Evolutionary conservation across 2,797 vertebrate genomes (phyloP), one percentile per base, ranked within the genome.

Genomic region (Luscinia megarhynchos): DNA sequence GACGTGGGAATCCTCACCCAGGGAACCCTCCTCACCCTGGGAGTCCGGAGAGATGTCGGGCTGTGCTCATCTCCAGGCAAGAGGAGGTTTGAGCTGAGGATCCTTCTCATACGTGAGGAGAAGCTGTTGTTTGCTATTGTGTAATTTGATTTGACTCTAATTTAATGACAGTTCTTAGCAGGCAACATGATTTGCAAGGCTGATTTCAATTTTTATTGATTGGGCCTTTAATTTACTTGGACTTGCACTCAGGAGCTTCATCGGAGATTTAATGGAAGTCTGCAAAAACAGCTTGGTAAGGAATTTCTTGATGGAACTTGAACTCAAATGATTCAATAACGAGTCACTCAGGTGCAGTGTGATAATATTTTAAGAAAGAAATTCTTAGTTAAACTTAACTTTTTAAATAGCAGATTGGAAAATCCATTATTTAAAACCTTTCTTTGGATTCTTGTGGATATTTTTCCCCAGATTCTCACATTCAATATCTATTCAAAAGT

Each of bases 171-270:
- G 22, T 76, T 87, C 55, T 66, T 93, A 67, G 57, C 48, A 22
- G 38, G 40, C 50, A 92, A 59, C 41, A 12, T 41, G 63, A 67
- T 94, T 94, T 96, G 70, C 54, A 78, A 94, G 82, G 79, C 73
- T 93, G 59, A 73, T 91, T 95, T 93, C 57, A 54, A 67, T 67
- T 84, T 90, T 83, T 94, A 76, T 95, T 92, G 76, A 84, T 67
- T 89, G 16, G 32, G 41, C 55, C 84, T 92, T 85, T 89, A 69
- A 85, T 93, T 92, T 90, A 43, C 68, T 93, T 87, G 81, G 91
- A 72, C 79, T 87, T 81, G 75, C 36, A 21, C 51, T 93, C 66
- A 36, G 73, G 80, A 90, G 15, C 22, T 88, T 94, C 58, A 29
- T 73, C 0, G 0, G 59, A 77, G 51, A 73, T 78, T 90, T 69